Conservation (phyloP, 92 coral and sea anemone genomes). For the Siderastrea siderea region DNA sequence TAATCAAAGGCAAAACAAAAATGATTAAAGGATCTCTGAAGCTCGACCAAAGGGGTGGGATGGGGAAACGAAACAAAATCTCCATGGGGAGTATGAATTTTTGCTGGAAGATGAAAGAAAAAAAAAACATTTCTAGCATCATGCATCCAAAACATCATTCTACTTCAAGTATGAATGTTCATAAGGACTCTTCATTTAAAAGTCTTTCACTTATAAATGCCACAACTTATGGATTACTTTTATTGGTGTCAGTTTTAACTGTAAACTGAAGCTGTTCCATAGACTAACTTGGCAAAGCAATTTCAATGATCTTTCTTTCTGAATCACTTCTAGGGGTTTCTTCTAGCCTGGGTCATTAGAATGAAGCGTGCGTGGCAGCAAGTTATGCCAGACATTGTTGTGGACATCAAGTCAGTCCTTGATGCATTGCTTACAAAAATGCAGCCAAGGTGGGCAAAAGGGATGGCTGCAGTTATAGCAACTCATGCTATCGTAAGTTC, state of each 20-base stretch:
- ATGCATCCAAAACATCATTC: too few species aligned
- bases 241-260: too few species aligned
- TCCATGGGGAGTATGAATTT: background rate
- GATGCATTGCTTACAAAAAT: conserved; percentile 7
- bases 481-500: conserved; percentile 45
- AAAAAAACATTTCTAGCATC: too few species aligned
- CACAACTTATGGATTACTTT: too few species aligned
- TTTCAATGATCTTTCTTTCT: too few species aligned
- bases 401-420: conserved; percentile 11
- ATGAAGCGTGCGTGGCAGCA: conserved; percentile 25
- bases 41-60: background rate
- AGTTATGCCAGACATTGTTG: background rate
- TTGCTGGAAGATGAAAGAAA: background rate
- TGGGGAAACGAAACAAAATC: background rate
- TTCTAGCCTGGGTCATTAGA: conserved; percentile 40
- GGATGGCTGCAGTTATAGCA: conserved; percentile 42
- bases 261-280: too few species aligned
- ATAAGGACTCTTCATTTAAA: too few species aligned
- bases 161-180: too few species aligned
- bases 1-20: too few species aligned
- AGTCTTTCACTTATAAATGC: too few species aligned
- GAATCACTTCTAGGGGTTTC: conserved; percentile 23
- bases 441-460: conserved; percentile 51
- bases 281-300: too few species aligned
- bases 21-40: background rate